These are phyloP conservation scores for Nephila pilipes DNA, from an alignment of 1,140 invertebrate genomes.

Conservation along the genomic window DNA sequence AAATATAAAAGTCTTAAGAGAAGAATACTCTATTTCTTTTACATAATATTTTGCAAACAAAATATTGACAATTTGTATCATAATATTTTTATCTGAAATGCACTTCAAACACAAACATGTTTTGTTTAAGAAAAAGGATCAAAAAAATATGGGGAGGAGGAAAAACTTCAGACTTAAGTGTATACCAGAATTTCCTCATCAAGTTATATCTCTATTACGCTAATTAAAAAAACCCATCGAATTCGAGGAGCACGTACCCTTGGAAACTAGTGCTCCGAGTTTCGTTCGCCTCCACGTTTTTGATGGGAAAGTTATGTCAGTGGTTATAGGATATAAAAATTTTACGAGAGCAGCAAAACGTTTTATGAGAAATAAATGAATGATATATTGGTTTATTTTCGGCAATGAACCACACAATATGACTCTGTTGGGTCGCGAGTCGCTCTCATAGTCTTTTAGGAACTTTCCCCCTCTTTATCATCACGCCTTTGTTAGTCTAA, in stretches of 20 bases:
- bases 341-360: slow-evolving; percentile 74
- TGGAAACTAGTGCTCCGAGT: not conserved
- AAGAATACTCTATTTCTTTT: no score
- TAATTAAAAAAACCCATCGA: slow-evolving; percentile 29
- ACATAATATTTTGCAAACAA: no score
- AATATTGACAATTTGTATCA: no score
- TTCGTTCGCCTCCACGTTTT: not conserved
- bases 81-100: no score
- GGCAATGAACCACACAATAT: slow-evolving; percentile 58
- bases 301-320: slow-evolving; percentile 74
- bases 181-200: not conserved
- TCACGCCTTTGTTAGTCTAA: slow-evolving; percentile 28
- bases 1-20: no score
- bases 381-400: slow-evolving; percentile 76
- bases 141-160: no score
- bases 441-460: not conserved
- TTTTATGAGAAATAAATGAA: slow-evolving; percentile 77
- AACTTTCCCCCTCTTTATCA: slow-evolving; percentile 7
- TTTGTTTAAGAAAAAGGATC: no score
- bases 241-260: not conserved
- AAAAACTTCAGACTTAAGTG: not conserved
- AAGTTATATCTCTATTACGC: slow-evolving; percentile 36
- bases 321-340: slow-evolving; percentile 75
- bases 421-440: slow-evolving; percentile 55
- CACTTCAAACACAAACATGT: no score